Evolutionary conservation across 1,140 invertebrate species (phyloP), one percentile per base, ranked within the genome.

Genomic region (Euwallacea similis): DNA sequence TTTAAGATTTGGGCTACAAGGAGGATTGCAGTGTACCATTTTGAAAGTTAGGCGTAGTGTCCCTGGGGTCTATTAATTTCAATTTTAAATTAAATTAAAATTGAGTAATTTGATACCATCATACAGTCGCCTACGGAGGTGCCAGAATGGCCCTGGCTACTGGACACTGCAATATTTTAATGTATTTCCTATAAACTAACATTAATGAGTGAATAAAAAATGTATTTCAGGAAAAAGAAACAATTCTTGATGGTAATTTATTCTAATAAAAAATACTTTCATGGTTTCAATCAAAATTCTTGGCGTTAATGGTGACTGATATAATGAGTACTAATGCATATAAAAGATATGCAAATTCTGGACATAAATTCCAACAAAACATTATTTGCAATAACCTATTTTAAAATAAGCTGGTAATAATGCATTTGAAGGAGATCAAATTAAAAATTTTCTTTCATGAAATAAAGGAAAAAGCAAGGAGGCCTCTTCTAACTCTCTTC

Each of bases 111-210:
- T 61, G n/a, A n/a, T 43, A 43, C 59, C 59, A 6, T 9, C n/a
- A 16, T 61, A 61, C 16, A 42, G 59, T 9, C 59, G 33, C 16
- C 6, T 61, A 7, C 0, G 59, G 33, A 43, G 33, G 41, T 61
- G 59, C 16, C 59, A 61, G 6, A 33, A 43, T 61, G 59, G 59
- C 42, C 41, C 41, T 11, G 59, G 59, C 9, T 61, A 61, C 9
- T 61, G 59, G 59, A 42, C 6, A 6, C 6, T 61, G 0, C 42
- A 42, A 61, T 61, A 16, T 61, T 42, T 42, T 44, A 61, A 61
- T 42, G 59, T 11, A n/a, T 13, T 61, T n/a, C 41, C 41, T 9
- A 13, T 15, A 11, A 2, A n/a, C n/a, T n/a, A n/a, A n/a, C 2
- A 56, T 2, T 13, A 56, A 15, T 2, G 55, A 56, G 9, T 16